phyloP scores from a whole-genome alignment of 2,888 invertebrate genomes.

The Amitus sp. region DNA sequence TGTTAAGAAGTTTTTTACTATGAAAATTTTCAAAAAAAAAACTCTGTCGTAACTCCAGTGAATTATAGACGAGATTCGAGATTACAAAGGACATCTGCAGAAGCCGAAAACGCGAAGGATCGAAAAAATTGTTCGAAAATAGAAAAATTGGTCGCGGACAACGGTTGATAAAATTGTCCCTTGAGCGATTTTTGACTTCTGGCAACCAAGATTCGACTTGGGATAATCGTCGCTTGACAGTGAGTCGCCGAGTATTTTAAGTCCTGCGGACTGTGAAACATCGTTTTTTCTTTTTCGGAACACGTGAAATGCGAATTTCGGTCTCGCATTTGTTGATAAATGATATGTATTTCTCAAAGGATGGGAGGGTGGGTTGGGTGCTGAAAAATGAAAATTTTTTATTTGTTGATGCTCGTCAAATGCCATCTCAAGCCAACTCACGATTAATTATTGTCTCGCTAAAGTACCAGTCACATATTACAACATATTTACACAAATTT shows the following conservation, averaged over 20 bases:
- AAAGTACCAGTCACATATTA: constrained; percentile 6
- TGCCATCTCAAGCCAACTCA: background rate
- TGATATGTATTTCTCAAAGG: constrained; percentile 37
- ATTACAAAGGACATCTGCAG: constrained; percentile 51
- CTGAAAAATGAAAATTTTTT: no score
- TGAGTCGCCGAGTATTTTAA: constrained; percentile 18
- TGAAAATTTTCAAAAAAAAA: constrained; percentile 1
- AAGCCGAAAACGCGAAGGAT: constrained; percentile 15
- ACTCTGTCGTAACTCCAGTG: constrained; percentile 48
- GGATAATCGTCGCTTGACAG: constrained; percentile 24
- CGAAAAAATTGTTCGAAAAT: constrained; percentile 9
- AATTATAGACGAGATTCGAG: constrained; percentile 58
- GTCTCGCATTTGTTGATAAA: constrained; percentile 22
- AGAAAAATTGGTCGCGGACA: constrained; percentile 9
- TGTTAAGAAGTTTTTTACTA: no score
- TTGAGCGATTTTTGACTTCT: constrained; percentile 14
- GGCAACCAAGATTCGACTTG: constrained; percentile 21
- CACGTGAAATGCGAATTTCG: no score
- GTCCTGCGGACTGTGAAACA: no score
- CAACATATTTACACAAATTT: background rate
- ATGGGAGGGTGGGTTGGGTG: no score
- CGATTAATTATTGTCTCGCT: constrained; percentile 11
- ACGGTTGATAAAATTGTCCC: background rate
- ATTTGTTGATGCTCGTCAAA: no score
- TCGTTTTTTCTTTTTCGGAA: no score